Percentiles rank a stretch among this genome's conserved stretches.
These are phyloP conservation scores for Molossus molossus DNA, from an alignment of 2,797 vertebrate species.

Conservation along the genomic window DNA sequence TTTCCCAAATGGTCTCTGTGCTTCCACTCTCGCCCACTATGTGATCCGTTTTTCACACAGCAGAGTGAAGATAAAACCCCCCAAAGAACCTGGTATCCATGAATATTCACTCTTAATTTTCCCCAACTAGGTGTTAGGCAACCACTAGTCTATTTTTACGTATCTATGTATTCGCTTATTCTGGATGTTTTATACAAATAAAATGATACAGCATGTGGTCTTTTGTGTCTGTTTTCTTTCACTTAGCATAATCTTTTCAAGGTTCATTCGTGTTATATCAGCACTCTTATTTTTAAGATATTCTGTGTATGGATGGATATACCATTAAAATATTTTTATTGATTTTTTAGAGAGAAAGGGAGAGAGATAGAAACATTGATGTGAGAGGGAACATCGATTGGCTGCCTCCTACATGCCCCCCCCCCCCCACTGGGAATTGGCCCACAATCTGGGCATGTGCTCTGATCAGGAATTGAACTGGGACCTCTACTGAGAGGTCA, in stretches of 20 bases:
- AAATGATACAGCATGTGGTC: background rate
- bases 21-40: background rate
- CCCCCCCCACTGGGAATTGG: no score
- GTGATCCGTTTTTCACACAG: background rate
- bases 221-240: background rate
- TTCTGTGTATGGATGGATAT: background rate
- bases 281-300: background rate
- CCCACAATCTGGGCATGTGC: no score
- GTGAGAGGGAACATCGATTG: no score
- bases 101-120: background rate
- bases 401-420: no score
- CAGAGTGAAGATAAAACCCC: background rate
- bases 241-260: background rate
- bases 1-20: background rate
- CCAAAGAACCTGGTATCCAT: background rate
- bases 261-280: background rate
- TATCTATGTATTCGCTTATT: background rate
- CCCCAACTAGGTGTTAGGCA: background rate
- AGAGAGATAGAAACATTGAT: no score
- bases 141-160: background rate
- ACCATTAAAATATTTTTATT: no score
- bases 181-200: background rate
- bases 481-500: no score
- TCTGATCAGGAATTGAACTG: no score
- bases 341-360: no score